Evolutionary conservation across 2,888 invertebrate species (phyloP).

Genomic region (Cartodere bifasciata): DNA sequence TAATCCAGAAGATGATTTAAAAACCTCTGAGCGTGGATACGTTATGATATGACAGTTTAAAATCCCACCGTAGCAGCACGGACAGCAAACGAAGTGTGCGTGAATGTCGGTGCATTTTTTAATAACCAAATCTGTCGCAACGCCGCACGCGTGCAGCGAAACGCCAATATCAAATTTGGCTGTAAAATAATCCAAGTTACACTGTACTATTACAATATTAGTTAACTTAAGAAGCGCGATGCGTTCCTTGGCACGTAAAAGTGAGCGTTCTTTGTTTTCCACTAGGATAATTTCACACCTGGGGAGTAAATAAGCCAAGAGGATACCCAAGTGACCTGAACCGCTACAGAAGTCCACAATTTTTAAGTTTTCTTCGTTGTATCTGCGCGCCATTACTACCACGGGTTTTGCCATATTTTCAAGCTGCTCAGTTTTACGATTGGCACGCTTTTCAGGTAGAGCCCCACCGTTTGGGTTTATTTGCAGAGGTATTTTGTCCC

Average conservation of each 20-base stretch:
- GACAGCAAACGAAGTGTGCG: constrained; percentile 80
- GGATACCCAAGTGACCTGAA: constrained; percentile 82
- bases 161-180: constrained; percentile 75
- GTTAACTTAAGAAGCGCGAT: constrained; percentile 50
- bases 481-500: constrained; percentile 58
- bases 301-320: constrained; percentile 69
- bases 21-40: constrained; percentile 69
- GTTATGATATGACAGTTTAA: constrained; percentile 65
- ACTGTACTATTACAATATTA: constrained; percentile 72
- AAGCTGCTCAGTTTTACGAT: constrained; percentile 74
- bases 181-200: constrained; percentile 82
- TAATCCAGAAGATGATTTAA: constrained; percentile 31
- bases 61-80: constrained; percentile 88
- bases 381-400: constrained; percentile 44
- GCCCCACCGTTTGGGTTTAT: constrained; percentile 69
- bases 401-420: constrained; percentile 73
- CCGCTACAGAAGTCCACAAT: constrained; percentile 94
- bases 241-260: constrained; percentile 59
- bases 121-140: constrained; percentile 85
- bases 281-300: constrained; percentile 66
- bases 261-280: constrained; percentile 84
- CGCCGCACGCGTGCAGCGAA: constrained; percentile 87
- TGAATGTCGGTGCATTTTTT: constrained; percentile 62
- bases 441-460: constrained; percentile 58
- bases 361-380: constrained; percentile 42